Percentiles rank a stretch among this genome's conserved stretches.
These are phyloP conservation scores for Scolopax rusticola DNA, from an alignment of 2,797 vertebrate species.

Conservation along the genomic window DNA sequence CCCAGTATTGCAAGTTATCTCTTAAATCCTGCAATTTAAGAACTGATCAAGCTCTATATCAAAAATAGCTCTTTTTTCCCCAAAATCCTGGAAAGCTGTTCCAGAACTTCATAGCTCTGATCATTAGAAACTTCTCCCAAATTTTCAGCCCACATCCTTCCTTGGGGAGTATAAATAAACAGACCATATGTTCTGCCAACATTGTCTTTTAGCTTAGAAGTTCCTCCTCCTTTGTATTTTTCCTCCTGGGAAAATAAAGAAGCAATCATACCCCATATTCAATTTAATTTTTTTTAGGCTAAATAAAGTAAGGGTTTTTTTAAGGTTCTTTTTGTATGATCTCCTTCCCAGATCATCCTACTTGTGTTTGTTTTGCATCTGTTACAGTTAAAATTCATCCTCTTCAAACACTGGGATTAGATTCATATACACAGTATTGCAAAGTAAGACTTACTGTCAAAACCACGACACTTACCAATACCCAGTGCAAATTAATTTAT, in stretches of 20 bases:
- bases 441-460: neutral
- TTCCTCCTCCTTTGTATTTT: neutral
- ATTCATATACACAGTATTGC: neutral
- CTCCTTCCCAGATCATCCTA: neutral
- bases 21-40: neutral
- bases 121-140: neutral
- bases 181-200: neutral
- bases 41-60: neutral
- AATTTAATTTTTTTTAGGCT: neutral
- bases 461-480: neutral
- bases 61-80: neutral
- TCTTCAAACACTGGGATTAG: neutral
- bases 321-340: neutral
- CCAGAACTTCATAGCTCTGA: neutral
- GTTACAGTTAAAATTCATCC: neutral
- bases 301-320: neutral
- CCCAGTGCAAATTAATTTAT: neutral
- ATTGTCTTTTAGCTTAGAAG: neutral
- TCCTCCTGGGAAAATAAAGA: neutral
- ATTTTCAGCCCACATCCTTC: neutral
- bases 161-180: neutral
- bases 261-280: neutral
- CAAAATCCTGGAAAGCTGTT: neutral
- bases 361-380: neutral
- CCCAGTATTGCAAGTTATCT: neutral